Evolutionary conservation across 2,888 invertebrate genomes (phyloP), one percentile per base, ranked within the genome.

Genomic region (Chymomyza fuscimana): DNA sequence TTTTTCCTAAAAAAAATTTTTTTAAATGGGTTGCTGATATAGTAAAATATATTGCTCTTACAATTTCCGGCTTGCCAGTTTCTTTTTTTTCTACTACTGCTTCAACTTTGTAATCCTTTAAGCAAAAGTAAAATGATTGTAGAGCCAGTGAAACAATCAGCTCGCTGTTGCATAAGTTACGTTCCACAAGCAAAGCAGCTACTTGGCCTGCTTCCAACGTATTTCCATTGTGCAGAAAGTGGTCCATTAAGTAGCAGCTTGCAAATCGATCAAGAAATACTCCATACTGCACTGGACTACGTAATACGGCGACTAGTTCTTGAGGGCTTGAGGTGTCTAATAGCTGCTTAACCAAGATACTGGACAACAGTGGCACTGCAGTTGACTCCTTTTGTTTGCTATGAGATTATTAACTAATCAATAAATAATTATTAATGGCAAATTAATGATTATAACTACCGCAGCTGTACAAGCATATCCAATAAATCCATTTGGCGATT

Each of bases 231-330:
- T 95, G 94, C 68, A 98, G 92, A 83, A 97, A 95, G 67, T 94
- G 93, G 89, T 98, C 95, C 92, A 99, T 93, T 51, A 98, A 91
- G 64, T 98, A 92, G 91, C 97, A 97, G 9, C 95, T 95, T 40
- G 94, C 93, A 80, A 95, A 96, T 72, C 94, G 92, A 92, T 99
- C 97, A n/a, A 97, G 94, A 89, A 98, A 98, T 46, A 99, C 92
- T 1, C 99, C 99, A 93, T 96, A 99, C 88, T 96, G 95, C 16
- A 96, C 90, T 67, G 97, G 95, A 90, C 98, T 96, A 86, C 95
- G 94, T 60, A 99, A 92, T 7, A 97, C 93, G 16, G 93, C 92
- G 0, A 97, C 89, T 15, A 98, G 92, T 67, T 95, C 94, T 16
- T 89, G 78, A 94, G 93, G 66, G 68, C 74, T 75, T 51, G 74